These are phyloP conservation scores for Cyprinodon variegatus DNA, from an alignment of 2,113 vertebrate genomes.

Conservation along the genomic window DNA sequence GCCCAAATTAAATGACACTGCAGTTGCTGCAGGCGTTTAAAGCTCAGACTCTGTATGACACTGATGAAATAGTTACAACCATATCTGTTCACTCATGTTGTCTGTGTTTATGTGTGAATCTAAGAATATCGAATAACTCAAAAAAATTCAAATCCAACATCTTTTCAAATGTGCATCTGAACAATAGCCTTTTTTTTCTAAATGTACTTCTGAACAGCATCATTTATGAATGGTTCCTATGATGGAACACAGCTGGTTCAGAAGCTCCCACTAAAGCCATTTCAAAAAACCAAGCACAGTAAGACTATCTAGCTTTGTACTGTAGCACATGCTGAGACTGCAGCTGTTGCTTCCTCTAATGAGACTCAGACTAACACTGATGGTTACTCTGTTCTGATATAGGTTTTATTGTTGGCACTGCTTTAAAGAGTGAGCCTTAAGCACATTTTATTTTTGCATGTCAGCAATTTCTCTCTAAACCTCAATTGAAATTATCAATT, in stretches of 20 bases:
- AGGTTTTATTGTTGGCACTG: constrained; percentile 42
- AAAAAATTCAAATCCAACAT: too few species aligned
- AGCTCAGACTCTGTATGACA: background rate
- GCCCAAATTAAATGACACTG: background rate
- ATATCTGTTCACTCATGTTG: background rate
- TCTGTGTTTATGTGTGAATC: background rate
- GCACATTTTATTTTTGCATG: constrained; percentile 28
- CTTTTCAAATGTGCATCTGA: background rate
- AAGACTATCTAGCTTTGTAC: constrained; percentile 50
- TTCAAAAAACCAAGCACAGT: constrained; percentile 28
- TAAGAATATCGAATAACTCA: too few species aligned
- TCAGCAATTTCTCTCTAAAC: constrained; percentile 35
- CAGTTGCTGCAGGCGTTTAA: background rate
- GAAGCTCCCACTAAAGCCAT: constrained; percentile 31
- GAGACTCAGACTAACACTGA: constrained; percentile 28
- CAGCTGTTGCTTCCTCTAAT: constrained; percentile 61
- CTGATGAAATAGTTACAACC: background rate
- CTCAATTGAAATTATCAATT: constrained; percentile 66
- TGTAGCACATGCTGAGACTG: constrained; percentile 42
- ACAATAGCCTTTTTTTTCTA: background rate
- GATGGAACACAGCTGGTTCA: constrained; percentile 10
- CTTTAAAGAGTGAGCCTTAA: constrained; percentile 41
- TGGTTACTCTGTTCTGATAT: background rate
- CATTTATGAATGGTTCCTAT: constrained; percentile 40
- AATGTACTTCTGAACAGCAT: constrained; percentile 28